phyloP scores from a whole-genome alignment of 2,113 vertebrate genomes.

The Eurystomus gularis region DNA sequence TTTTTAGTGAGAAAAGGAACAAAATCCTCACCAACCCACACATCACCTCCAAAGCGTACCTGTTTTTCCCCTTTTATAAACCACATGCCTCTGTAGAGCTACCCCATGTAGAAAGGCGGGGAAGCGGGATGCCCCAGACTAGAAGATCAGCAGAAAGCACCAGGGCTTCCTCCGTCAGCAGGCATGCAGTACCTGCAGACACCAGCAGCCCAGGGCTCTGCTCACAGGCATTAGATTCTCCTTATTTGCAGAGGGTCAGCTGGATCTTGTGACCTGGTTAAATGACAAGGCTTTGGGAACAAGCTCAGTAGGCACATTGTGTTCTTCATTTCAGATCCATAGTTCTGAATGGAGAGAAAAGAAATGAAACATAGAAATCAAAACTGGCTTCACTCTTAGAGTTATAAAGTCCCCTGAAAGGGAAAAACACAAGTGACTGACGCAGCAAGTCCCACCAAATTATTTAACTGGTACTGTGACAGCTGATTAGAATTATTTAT shows the following conservation, averaged over 20 bases:
- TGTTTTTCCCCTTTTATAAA: neutral
- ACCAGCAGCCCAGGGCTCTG: neutral
- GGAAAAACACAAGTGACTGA: neutral
- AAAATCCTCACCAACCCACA: neutral
- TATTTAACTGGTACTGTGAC: neutral
- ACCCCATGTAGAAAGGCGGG: neutral
- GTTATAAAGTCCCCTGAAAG: neutral
- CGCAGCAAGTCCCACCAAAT: neutral
- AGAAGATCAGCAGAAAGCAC: neutral
- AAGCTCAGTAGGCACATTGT: neutral
- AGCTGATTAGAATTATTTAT: neutral
- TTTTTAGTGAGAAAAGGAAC: neutral
- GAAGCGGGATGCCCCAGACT: accelerated
- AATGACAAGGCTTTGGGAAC: neutral
- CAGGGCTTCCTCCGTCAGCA: neutral
- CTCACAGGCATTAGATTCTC: neutral
- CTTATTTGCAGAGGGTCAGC: neutral
- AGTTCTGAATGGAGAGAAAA: neutral
- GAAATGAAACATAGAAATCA: neutral
- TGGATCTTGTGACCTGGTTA: neutral
- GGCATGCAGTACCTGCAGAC: accelerated
- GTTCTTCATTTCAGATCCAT: neutral
- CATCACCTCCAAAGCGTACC: accelerated
- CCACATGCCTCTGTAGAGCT: neutral
- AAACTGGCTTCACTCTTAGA: neutral